Percentiles rank a stretch among this genome's conserved stretches.
Evolutionary conservation across 2,113 vertebrate species (phyloP).

Genomic region (Mellivora capensis): DNA sequence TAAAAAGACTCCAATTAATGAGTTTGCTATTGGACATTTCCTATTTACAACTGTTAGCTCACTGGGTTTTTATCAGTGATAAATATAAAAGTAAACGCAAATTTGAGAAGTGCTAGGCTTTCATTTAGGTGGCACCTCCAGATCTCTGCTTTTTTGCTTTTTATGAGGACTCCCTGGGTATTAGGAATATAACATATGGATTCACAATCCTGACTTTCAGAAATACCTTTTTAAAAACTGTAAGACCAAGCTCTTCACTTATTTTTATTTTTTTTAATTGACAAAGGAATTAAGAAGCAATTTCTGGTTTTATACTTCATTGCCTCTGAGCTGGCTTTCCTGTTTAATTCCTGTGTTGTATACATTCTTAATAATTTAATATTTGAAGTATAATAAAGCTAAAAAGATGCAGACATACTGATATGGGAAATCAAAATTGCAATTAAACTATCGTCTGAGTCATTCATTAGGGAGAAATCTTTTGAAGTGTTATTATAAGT

Average conservation of each 20-base stretch:
- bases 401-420: conserved; percentile 19
- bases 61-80: background rate
- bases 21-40: background rate
- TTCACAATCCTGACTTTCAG: conserved; percentile 26
- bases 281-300: conserved; percentile 56
- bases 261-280: conserved; percentile 58
- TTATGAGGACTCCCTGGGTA: background rate
- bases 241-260: conserved; percentile 15
- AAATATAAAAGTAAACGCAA: conserved; percentile 38
- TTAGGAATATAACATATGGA: background rate
- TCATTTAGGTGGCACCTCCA: background rate
- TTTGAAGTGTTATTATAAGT: conserved; percentile 49
- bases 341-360: conserved; percentile 47
- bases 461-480: conserved; percentile 36
- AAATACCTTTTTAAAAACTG: conserved; percentile 35
- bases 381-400: conserved; percentile 39
- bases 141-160: conserved; percentile 31
- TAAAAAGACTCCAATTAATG: background rate
- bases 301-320: conserved; percentile 55
- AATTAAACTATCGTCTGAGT: conserved; percentile 43
- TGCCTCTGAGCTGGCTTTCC: conserved; percentile 49
- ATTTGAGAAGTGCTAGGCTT: conserved; percentile 11
- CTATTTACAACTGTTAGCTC: conserved; percentile 5
- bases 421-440: conserved; percentile 44
- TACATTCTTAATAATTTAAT: conserved; percentile 55